Evolutionary conservation across 1,140 invertebrate genomes (phyloP).

Genomic region (Hormaphis cornu): DNA sequence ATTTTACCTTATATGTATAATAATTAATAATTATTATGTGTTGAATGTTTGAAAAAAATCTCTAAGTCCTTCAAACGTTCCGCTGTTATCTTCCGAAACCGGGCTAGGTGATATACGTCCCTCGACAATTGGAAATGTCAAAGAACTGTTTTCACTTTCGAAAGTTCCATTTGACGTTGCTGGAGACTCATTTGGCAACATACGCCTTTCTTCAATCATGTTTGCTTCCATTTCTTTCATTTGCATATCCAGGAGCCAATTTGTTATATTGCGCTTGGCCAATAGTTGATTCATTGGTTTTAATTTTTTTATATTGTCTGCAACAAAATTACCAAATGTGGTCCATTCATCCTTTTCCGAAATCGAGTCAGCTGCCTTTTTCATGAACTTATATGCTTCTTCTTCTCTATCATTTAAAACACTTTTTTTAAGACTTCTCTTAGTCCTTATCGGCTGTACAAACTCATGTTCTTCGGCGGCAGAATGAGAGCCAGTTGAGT

Average conservation of each 20-base stretch:
- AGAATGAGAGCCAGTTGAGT: not conserved
- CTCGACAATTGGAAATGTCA: not conserved
- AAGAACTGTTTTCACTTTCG: conserved; percentile 1
- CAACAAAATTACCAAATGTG: conserved; percentile 4
- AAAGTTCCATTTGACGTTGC: not conserved
- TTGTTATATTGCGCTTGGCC: not conserved
- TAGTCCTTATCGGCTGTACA: not conserved
- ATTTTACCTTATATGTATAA: too few relatives aligned
- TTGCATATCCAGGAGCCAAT: not conserved
- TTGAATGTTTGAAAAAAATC: not conserved
- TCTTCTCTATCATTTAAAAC: not conserved
- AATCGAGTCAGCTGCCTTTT: not conserved
- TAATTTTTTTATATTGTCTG: not conserved
- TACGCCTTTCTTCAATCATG: not conserved
- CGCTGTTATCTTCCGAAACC: not conserved
- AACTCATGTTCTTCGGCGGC: not conserved
- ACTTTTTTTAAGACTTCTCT: not conserved
- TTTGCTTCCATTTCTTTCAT: not conserved
- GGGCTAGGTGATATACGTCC: not conserved
- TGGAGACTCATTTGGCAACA: not conserved
- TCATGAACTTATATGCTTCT: not conserved
- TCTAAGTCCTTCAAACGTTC: not conserved
- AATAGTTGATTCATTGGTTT: not conserved
- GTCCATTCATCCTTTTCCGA: not conserved
- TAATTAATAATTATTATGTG: not conserved